These are phyloP conservation scores for Bombus turneri DNA, from an alignment of 1,140 invertebrate genomes.

Conservation along the genomic window DNA sequence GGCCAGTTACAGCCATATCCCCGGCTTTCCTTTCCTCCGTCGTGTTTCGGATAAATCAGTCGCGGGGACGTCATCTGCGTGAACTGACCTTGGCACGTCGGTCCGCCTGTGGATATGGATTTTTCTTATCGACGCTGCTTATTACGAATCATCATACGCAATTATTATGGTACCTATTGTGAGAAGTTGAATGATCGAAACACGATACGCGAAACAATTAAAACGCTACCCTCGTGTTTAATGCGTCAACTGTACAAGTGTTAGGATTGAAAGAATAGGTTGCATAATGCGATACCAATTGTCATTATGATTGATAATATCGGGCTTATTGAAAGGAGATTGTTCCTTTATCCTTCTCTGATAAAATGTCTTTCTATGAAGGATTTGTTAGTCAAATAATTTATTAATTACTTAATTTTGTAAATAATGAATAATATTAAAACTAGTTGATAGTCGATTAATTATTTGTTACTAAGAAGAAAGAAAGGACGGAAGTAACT, in stretches of 20 bases:
- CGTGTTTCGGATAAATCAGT: conserved; percentile 22
- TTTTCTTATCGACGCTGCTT: background rate
- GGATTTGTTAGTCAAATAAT: background rate
- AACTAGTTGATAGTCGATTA: too few relatives aligned
- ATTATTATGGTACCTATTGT: background rate
- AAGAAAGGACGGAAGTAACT: too few relatives aligned
- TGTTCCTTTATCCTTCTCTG: too few relatives aligned
- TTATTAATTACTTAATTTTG: background rate
- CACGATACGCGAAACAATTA: background rate
- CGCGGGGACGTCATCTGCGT: background rate
- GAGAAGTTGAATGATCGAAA: background rate
- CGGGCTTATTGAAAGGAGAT: too few relatives aligned
- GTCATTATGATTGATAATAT: background rate
- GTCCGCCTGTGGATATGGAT: background rate
- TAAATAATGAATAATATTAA: too few relatives aligned
- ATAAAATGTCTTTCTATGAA: too few relatives aligned
- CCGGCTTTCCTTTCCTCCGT: conserved; percentile 1
- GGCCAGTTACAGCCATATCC: conserved; percentile 5
- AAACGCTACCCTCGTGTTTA: background rate
- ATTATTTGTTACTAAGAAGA: too few relatives aligned
- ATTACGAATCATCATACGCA: background rate
- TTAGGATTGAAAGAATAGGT: background rate
- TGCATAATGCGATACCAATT: background rate
- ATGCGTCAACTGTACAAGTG: background rate
- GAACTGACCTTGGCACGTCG: background rate